Conservation (phyloP, 2,797 vertebrate species). For the Anguilla anguilla region DNA sequence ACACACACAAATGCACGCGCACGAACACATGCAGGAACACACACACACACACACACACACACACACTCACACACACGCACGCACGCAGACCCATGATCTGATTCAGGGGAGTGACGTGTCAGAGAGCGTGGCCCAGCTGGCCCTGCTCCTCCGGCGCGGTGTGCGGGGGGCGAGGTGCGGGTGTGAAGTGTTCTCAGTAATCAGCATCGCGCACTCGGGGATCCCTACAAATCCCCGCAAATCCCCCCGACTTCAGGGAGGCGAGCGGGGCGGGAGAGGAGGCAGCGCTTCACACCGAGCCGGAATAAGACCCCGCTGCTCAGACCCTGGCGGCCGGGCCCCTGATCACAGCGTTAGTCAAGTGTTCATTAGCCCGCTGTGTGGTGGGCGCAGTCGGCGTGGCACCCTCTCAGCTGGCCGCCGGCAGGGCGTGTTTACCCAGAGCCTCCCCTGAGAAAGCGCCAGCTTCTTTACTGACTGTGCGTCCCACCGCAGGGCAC, state of each 20-base stretch:
- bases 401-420: not conserved
- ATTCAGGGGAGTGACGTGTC: not conserved
- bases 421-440: not conserved
- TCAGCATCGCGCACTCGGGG: not conserved
- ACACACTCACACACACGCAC: slow-evolving; percentile 17
- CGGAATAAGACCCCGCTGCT: no score
- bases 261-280: not conserved
- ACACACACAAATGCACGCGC: slow-evolving; percentile 13
- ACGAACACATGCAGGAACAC: not conserved
- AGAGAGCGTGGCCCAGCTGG: not conserved
- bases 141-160: not conserved
- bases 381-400: not conserved
- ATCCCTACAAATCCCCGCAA: not conserved
- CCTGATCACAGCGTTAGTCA: not conserved
- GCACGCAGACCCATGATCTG: not conserved
- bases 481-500: not conserved
- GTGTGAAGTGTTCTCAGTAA: not conserved
- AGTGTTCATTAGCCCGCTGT: not conserved
- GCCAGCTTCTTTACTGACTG: not conserved
- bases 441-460: not conserved
- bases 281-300: not conserved
- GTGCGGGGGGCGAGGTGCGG: not conserved
- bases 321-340: no score
- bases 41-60: slow-evolving; percentile 28
- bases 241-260: not conserved